Percentiles rank a stretch among this genome's conserved stretches.
phyloP scores from a whole-genome alignment of 2,888 invertebrate species.

The Tiphia femorata region DNA sequence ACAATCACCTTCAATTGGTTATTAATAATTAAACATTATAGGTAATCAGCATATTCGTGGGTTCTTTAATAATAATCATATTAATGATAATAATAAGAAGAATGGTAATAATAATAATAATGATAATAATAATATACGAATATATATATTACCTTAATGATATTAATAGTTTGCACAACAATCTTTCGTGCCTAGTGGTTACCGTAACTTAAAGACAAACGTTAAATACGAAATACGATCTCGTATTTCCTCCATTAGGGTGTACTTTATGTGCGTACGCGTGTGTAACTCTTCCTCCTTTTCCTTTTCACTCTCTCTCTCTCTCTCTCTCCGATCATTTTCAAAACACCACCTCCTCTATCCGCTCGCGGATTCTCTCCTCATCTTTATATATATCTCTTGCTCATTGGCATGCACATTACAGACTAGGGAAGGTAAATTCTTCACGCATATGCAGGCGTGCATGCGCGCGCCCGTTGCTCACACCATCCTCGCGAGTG shows the following conservation, averaged over 20 bases:
- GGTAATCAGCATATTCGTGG: constrained; percentile 54
- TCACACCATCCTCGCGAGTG: no score
- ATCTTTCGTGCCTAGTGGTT: constrained; percentile 29
- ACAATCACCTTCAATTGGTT: constrained; percentile 54
- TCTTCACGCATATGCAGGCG: constrained; percentile 39
- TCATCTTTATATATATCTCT: constrained; percentile 27
- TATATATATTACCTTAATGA: constrained; percentile 46
- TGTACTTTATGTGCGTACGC: constrained; percentile 42
- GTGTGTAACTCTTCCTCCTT: constrained; percentile 16
- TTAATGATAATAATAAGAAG: no score
- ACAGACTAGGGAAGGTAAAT: constrained; percentile 53
- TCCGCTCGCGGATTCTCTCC: constrained; percentile 9
- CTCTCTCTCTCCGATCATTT: constrained; percentile 10
- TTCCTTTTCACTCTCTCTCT: constrained; percentile 10
- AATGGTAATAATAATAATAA: no score
- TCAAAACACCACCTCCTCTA: no score
- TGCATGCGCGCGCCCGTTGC: no score
- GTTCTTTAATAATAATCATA: no score
- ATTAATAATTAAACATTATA: constrained; percentile 58
- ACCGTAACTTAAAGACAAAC: constrained; percentile 52
- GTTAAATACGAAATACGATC: constrained; percentile 45
- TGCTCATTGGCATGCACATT: constrained; percentile 53
- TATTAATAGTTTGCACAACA: constrained; percentile 56
- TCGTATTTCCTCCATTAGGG: constrained; percentile 33
- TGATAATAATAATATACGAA: constrained; percentile 58